Base-by-base conservation (phyloP, 2,888 invertebrate genomes). In the Drosophila emarginata region DNA sequence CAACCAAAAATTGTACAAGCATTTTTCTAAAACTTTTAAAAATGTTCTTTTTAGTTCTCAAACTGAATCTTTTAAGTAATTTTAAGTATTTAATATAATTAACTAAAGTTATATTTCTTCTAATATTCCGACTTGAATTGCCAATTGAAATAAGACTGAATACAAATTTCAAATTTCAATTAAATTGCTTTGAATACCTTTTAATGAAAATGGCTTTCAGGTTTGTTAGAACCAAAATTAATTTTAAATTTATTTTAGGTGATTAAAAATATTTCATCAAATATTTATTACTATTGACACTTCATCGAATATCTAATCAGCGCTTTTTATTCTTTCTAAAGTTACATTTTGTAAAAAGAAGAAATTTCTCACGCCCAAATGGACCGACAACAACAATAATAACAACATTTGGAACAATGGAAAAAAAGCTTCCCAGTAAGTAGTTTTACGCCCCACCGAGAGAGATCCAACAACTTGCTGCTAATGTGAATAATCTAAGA, bases 381-480 rank as follows among this genome's bases (percentile, higher is more conserved):
- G 21, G 40, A 4, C 18, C 18, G 57, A 45, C 26, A 26, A 26
- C 32, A 32, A 32, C 9, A 32, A 9, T 39, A 37, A 9, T 37
- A 54, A 3, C 37, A 45, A 45, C 45, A 45, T 21, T 18, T 45
- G 18, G 18, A 32, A 39, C 59, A 53, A 59, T 45, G 5, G 26
- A 39, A 56, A 58, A 51, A 71, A 61, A 67, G 36, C 57, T 74
- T 53, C 53, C 36, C 59, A 56, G 59, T 39, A 74, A 60, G 66
- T 66, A 71, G 73, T 71, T 54, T 73, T 66, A 66, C 73, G 56
- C 59, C 70, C 70, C 66, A 21, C n/a, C 23, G 70, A 65, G 70
- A 32, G 70, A 32, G 64, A 52, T 40, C 71, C 61, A 54, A 61
- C 61, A 54, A 61, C 72, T 62, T 36, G 70, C 73, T 51, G 58